Evolutionary conservation across 2,888 invertebrate species (phyloP), one percentile per base, ranked within the genome.

Genomic region (Ophioninae sp.): DNA sequence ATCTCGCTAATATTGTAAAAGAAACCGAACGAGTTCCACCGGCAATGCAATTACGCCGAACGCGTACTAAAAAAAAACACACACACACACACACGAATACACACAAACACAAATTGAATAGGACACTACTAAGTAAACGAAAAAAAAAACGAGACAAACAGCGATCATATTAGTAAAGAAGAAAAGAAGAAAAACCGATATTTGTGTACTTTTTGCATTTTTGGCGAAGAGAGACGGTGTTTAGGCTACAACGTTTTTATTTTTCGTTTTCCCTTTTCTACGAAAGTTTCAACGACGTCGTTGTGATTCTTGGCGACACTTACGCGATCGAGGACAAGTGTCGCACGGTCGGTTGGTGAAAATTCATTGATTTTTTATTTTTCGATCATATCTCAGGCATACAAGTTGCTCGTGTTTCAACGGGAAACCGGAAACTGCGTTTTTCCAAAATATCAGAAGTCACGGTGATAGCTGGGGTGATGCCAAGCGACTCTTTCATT

Each of bases 181-280:
- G 37, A 30, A 64, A 62, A 72, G 8, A 56, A 30, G 30, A 30
- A 30, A 72, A 62, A 67, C 44, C 50, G 39, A 81, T 74, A 75
- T 78, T 84, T 70, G 76, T 83, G 81, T 83, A 83, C 76, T 79
- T 79, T 81, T 84, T 82, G 80, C 85, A 82, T 83, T 86, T 86
- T 70, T 77, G 67, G 68, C 75, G 77, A 83, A 79, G 41, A 72
- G 81, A 68, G 79, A 64, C 72, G 57, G 73, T 70, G 39, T 75
- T 84, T 81, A 81, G 81, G 75, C 75, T 84, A 76, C 81, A 68
- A 76, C 73, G 78, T 81, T 77, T 62, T 1, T 23, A 6, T 82
- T 81, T 77, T 62, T 1, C 5, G 6, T 61, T 23, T 67, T 75
- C 17, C 10, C 23, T 76, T 76, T 84, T 81, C 67, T 79, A 81